Base-by-base conservation (phyloP, 2,888 invertebrate genomes). In the Rhagonycha fulva region DNA sequence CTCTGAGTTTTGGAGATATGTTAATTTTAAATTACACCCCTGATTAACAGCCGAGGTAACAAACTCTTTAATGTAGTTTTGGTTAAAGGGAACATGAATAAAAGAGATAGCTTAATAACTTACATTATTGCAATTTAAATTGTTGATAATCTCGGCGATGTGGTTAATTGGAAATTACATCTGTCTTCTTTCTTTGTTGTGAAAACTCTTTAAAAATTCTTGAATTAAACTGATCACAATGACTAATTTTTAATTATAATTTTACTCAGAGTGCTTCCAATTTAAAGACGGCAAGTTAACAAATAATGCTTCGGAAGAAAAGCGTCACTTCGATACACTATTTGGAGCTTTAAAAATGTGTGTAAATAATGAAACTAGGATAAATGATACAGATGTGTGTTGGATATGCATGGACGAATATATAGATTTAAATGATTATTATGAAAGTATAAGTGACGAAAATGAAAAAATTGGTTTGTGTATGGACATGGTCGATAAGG, bases 401-500 rank as follows among this genome's bases (percentile, higher is more conserved):
- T 83, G 86, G 26, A 87, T 88, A 67, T 93, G 93, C 83, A 89
- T 89, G 88, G 84, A 88, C 30, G 82, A 84, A 5, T 93, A 93
- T 84, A 67, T 89, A 9, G 83, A 86, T 60, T 85, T 93, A 78
- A 91, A 92, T 83, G 85, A 88, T 67, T 91, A 89, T 83, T 93
- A 92, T 83, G 89, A 89, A 82, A 88, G 89, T 30, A 87, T 93
- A 73, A 92, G 88, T 80, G 90, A 90, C 83, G 86, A 89, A 72
- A 90, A 91, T 83, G 92, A 91, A 76, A 89, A 90, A 72, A 90
- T 91, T 78, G 90, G 89, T 77, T 88, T 92, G 76, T 93, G 93
- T 82, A 92, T 93, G 91, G 93, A 93, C 84, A 89, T 93, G 80
- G 91, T 93, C 1, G 93, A 93, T 87, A 87, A 91, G 80, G 93